Base-by-base conservation (phyloP, 2,113 vertebrate genomes). In the Ophthalmolycus amberensis region DNA sequence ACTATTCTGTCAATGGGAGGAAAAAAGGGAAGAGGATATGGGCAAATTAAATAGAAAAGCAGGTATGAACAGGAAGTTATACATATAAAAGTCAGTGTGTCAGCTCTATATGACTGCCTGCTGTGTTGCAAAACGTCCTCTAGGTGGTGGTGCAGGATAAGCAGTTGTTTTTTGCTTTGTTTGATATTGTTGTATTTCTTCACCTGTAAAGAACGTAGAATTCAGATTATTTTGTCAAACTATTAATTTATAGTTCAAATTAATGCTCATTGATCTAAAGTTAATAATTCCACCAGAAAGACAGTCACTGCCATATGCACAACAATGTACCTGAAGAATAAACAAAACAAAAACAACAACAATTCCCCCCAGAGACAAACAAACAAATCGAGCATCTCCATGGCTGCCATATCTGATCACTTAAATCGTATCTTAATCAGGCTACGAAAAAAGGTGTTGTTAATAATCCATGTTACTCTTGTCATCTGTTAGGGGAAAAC, bases 131-230 rank as follows among this genome's bases (percentile, higher is more conserved):
- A 9, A 0, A 46, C 25, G 0, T 37, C 77, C 91, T 52, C 72
- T 78, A 92, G 90, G 54, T 91, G 88, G 88, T 0, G 38, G 3
- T 89, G 63, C 63, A 88, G 85, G 80, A 89, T 77, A 85, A 80
- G n/a, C 3, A 52, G 27, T 25, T 0, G 3, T 4, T 18, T 11
- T 11, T 5, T 38, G 6, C 11, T 27, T 14, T 0, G 32, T n/a
- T 16, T 48, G 2, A 52, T 50, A 16, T 56, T 56, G 52, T 50
- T 18, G 48, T 44, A 15, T 34, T 34, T 34, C 34, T 34, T 34
- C 34, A 34, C 5, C 34, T 34, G 34, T 34, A 34, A 34, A 34
- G 42, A 12, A 44, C 3, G 42, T 44, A 44, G 42, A 44, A 44
- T 11, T 25, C 4, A 56, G 62, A 38, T 64, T 4, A 5, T 64